phyloP scores from a whole-genome alignment of 2,113 vertebrate species.

The Psettodes erumei region DNA sequence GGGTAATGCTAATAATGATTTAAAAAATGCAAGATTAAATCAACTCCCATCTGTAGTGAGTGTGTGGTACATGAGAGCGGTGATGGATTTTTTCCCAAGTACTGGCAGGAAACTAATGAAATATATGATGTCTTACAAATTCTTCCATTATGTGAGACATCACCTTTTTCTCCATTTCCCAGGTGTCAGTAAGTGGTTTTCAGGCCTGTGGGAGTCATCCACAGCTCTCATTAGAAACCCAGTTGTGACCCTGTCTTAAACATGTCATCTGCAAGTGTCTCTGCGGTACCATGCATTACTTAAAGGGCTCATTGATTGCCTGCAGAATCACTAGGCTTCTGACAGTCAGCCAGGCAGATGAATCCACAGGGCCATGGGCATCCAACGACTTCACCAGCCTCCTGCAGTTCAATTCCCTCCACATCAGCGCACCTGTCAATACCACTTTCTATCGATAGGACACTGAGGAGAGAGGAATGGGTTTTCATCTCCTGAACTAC shows the following conservation, averaged over 20 bases:
- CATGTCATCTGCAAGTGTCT: conserved; percentile 55
- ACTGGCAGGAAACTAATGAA: conserved; percentile 60
- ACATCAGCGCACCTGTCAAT: conserved; percentile 62
- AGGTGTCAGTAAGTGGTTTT: conserved; percentile 66
- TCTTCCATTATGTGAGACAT: conserved; percentile 60
- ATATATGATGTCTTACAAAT: conserved; percentile 67
- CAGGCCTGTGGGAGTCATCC: conserved; percentile 51
- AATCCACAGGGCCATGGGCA: conserved; percentile 55
- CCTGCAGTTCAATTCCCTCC: conserved; percentile 60
- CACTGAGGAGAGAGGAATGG: conserved; percentile 41
- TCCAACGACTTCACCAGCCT: conserved; percentile 41
- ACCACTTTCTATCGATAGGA: conserved; percentile 56
- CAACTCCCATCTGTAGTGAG: conserved; percentile 19
- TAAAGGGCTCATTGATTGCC: conserved; percentile 69
- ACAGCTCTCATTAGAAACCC: conserved; percentile 63
- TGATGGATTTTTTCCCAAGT: conserved; percentile 48
- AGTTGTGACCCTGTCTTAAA: conserved; percentile 65
- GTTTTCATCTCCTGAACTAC: conserved; percentile 53
- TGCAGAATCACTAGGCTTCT: conserved; percentile 57
- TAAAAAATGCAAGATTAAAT: conserved; percentile 33
- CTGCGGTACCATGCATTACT: conserved; percentile 57
- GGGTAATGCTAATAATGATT: conserved; percentile 24
- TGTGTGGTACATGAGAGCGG: conserved; percentile 22
- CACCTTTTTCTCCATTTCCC: conserved; percentile 55
- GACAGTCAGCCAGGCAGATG: conserved; percentile 66